Evolutionary conservation across 2,888 invertebrate species (phyloP).

Genomic region (Rhyacophila evoluta): DNA sequence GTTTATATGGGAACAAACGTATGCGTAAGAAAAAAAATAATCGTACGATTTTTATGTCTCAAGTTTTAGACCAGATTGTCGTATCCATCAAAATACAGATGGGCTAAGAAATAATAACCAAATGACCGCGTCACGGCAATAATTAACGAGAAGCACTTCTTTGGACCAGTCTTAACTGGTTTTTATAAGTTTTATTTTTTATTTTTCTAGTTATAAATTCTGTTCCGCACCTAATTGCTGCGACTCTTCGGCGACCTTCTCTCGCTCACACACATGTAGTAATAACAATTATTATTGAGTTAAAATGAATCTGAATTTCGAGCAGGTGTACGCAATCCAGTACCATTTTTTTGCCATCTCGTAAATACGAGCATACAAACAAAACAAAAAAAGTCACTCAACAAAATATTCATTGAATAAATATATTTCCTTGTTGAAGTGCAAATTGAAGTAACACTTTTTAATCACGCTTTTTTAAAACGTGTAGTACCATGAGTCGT

Average conservation of each 20-base stretch:
- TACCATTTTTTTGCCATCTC: neutral
- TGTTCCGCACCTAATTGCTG: slow-evolving; percentile 9
- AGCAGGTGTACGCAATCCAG: neutral
- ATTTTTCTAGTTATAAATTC: neutral
- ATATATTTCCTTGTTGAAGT: too few species aligned
- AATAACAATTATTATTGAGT: neutral
- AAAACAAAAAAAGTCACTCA: neutral
- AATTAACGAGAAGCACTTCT: neutral
- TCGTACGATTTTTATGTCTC: neutral
- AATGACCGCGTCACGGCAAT: neutral
- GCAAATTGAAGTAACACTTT: too few species aligned
- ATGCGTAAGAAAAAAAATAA: too few species aligned
- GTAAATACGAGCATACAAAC: neutral
- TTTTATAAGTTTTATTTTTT: neutral
- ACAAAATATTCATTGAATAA: too few species aligned
- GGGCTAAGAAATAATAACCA: neutral
- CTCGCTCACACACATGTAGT: neutral
- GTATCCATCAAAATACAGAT: neutral
- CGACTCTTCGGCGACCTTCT: neutral
- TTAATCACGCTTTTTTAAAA: too few species aligned
- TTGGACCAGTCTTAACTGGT: neutral
- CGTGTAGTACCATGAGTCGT: too few species aligned
- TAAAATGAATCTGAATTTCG: slow-evolving; percentile 4
- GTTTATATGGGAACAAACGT: too few species aligned
- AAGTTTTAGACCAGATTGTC: neutral